These are phyloP conservation scores for Cylindroiulus punctatus DNA, from an alignment of 2,888 invertebrate genomes.

Conservation along the genomic window DNA sequence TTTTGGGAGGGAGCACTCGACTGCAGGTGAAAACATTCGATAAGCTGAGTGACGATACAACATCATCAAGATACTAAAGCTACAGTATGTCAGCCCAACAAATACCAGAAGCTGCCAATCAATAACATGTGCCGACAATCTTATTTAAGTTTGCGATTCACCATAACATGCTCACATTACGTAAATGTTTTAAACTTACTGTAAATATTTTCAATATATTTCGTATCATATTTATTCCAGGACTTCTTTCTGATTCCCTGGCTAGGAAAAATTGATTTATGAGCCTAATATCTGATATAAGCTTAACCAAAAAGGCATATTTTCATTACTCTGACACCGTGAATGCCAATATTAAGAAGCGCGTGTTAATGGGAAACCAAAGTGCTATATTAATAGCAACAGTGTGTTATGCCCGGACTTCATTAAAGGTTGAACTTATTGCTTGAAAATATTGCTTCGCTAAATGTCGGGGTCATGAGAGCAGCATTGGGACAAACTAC, in stretches of 20 bases:
- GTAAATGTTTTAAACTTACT: not conserved
- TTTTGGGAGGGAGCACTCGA: not conserved
- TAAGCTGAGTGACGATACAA: not conserved
- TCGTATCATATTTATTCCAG: too few relatives aligned
- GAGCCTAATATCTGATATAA: not conserved
- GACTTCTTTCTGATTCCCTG: too few relatives aligned
- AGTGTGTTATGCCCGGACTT: not conserved
- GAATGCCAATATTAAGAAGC: not conserved
- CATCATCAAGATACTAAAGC: not conserved
- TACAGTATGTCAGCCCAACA: not conserved
- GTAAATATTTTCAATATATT: too few relatives aligned
- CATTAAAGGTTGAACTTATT: not conserved
- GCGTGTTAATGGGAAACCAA: not conserved
- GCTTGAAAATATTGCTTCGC: not conserved
- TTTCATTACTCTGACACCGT: not conserved
- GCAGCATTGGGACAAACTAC: too few relatives aligned
- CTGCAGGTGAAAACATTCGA: not conserved
- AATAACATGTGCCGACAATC: not conserved
- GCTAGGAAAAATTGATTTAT: too few relatives aligned
- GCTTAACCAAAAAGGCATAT: not conserved
- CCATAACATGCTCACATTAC: not conserved
- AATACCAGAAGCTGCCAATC: not conserved
- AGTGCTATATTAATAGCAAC: too few relatives aligned
- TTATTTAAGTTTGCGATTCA: not conserved
- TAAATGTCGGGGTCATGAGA: too few relatives aligned